Evolutionary conservation across 2,888 invertebrate species (phyloP), one percentile per base, ranked within the genome.

Genomic region (Patella pellucida): DNA sequence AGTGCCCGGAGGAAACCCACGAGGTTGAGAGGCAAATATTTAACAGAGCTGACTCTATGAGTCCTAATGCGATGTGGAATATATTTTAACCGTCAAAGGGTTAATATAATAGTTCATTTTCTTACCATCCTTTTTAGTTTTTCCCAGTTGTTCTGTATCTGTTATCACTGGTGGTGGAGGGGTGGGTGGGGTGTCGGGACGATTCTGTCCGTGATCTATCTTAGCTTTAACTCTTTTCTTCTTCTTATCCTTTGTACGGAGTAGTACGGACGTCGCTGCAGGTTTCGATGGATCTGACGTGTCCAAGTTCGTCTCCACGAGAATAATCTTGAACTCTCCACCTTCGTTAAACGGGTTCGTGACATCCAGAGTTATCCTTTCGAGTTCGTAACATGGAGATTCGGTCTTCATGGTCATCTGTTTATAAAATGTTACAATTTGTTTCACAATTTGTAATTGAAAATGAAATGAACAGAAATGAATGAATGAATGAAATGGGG

Each of bases 341-440:
- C 80, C 81, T 72, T 87, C 85, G n/a, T 79, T 51, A 78, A 90
- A 91, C 16, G 90, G 90, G 75, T 90, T 91, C 31, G 83, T 85
- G 23, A 91, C 84, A 7, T 85, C 84, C 9, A 91, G 51, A 5
- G 80, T 76, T 27, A 90, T 81, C 69, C 85, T 86, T 72, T 87
- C 83, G 71, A 90, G 80, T 74, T 89, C 88, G 77, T 90, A 91
- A 74, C 91, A 89, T 2, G 89, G 89, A 4, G 89, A 84, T 75
- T 89, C 88, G 69, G 85, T 84, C 74, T 88, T 86, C 27, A 89
- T 77, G 0, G 84, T 85, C 68, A 83, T 81, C 90, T 90, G 83
- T 41, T 41, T 41, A 41, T 0, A 41, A 41, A 41, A 41, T 41
- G 4, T 9, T 41, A 41, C 41, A 41, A 41, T 41, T 41, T 41